Evolutionary conservation across 2,113 vertebrate species (phyloP).

Genomic region (Pleuronectes platessa): DNA sequence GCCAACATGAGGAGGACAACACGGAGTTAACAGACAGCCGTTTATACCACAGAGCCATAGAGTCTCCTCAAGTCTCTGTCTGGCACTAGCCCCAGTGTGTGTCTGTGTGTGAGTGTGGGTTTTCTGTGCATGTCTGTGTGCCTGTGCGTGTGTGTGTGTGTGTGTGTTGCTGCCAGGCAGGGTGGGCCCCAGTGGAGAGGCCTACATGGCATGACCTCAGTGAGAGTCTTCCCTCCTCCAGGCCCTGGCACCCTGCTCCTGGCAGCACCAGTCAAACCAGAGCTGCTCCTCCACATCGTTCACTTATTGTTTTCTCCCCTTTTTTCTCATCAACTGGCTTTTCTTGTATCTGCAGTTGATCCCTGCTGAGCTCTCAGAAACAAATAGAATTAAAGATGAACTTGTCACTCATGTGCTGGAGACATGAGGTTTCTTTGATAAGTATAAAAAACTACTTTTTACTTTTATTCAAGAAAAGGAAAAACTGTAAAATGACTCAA

Average conservation of each 20-base stretch:
- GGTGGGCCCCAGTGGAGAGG: constrained; percentile 62
- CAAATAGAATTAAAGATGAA: neutral
- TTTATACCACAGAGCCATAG: constrained; percentile 56
- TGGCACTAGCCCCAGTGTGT: constrained; percentile 56
- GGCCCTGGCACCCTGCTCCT: constrained; percentile 59
- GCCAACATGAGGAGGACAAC: constrained; percentile 62
- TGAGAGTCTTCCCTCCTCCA: constrained; percentile 61
- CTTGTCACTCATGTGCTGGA: neutral
- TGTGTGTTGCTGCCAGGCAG: constrained; percentile 52
- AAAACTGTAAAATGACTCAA: neutral
- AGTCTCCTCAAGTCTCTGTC: constrained; percentile 59
- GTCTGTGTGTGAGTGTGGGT: constrained; percentile 31
- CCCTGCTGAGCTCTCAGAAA: neutral
- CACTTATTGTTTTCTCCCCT: constrained; percentile 30
- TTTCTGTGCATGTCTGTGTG: constrained; percentile 21
- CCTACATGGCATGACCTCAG: constrained; percentile 73
- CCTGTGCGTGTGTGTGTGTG: constrained; percentile 34
- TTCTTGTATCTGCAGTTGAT: neutral
- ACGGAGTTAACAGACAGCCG: constrained; percentile 67
- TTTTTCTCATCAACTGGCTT: neutral
- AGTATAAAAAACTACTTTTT: too few species aligned
- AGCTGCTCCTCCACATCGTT: constrained; percentile 40
- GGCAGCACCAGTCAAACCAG: constrained; percentile 69
- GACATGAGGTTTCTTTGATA: neutral
- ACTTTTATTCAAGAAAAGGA: neutral